These are phyloP conservation scores for Hoplias malabaricus DNA, from an alignment of 2,113 vertebrate species.

Conservation along the genomic window DNA sequence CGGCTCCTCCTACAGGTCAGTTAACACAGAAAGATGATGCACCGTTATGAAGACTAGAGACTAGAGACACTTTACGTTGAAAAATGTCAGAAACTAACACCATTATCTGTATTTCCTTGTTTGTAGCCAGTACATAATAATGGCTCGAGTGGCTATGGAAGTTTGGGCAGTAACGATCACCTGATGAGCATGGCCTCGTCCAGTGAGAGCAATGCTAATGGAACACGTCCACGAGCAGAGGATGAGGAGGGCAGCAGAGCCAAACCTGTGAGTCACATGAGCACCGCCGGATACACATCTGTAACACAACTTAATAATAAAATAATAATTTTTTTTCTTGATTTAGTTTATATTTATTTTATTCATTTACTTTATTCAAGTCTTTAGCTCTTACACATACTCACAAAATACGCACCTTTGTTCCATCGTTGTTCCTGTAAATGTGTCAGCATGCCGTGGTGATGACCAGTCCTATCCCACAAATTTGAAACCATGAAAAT, in stretches of 20 bases:
- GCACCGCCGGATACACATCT: background rate
- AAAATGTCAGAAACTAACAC: background rate
- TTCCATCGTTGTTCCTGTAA: too few relatives aligned
- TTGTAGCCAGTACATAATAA: slow-evolving; percentile 87
- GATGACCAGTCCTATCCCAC: too few relatives aligned
- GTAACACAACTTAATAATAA: background rate
- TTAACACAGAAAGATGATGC: background rate
- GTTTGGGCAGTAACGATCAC: slow-evolving; percentile 86
- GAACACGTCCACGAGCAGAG: slow-evolving; percentile 52
- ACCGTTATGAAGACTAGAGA: background rate
- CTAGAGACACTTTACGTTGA: too few relatives aligned
- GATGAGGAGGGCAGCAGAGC: slow-evolving; percentile 72
- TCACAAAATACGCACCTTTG: too few relatives aligned
- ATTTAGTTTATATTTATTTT: too few relatives aligned
- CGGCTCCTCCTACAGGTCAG: slow-evolving; percentile 87
- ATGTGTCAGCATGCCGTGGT: too few relatives aligned
- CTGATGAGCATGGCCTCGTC: slow-evolving; percentile 86
- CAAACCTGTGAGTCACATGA: slow-evolving; percentile 77
- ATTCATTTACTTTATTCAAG: background rate
- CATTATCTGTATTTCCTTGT: background rate
- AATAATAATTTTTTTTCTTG: too few relatives aligned
- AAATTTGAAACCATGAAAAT: too few relatives aligned
- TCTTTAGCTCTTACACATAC: too few relatives aligned
- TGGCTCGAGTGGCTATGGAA: slow-evolving; percentile 87
- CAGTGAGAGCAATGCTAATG: slow-evolving; percentile 80